These are phyloP conservation scores for Steromphala cineraria DNA, from an alignment of 2,888 invertebrate species.

Conservation along the genomic window DNA sequence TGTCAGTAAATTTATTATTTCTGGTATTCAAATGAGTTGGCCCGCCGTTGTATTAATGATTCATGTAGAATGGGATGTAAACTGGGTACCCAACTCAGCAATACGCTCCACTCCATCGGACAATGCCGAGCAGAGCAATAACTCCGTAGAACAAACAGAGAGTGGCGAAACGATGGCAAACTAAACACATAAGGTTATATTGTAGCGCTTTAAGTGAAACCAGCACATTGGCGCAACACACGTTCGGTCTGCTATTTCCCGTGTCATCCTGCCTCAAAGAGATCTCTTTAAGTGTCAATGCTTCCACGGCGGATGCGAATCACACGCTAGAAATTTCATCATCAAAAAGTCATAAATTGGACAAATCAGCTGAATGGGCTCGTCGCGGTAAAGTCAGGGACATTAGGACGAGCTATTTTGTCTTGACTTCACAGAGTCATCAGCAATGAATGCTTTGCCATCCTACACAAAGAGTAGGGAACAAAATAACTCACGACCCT, in stretches of 20 bases:
- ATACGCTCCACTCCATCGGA: background rate
- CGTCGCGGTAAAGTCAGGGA: constrained; percentile 14
- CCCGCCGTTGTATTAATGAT: background rate
- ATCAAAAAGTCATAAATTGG: constrained; percentile 24
- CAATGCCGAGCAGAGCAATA: background rate
- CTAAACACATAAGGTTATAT: constrained; percentile 4
- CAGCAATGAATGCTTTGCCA: background rate
- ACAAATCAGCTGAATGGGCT: constrained; percentile 13
- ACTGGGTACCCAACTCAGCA: background rate
- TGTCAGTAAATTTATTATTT: constrained; percentile 35
- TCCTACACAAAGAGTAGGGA: background rate
- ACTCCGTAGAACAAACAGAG: background rate
- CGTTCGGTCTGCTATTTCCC: background rate
- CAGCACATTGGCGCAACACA: background rate
- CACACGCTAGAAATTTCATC: constrained; percentile 3
- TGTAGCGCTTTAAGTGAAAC: background rate
- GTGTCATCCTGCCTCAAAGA: background rate
- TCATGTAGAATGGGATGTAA: constrained; percentile 10
- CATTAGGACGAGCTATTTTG: constrained; percentile 17
- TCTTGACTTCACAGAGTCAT: constrained; percentile 3
- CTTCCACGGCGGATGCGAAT: constrained; percentile 7
- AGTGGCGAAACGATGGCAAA: background rate
- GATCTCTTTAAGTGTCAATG: background rate
- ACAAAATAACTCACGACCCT: background rate
- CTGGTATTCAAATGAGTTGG: constrained; percentile 22